Evolutionary conservation across 2,888 invertebrate species (phyloP).

Genomic region (Harpagoxenus sublaevis): DNA sequence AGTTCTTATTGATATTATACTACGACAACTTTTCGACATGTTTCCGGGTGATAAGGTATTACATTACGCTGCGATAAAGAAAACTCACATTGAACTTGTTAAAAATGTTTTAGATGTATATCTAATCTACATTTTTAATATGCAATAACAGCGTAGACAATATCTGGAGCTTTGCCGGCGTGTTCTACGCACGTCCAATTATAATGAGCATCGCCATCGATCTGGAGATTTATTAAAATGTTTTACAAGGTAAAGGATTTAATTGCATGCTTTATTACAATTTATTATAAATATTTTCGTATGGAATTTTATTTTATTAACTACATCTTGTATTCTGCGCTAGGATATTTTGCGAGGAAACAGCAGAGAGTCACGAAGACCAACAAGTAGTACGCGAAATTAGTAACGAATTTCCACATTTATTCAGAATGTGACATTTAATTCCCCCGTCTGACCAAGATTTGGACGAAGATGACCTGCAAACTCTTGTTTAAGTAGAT

Average conservation of each 20-base stretch:
- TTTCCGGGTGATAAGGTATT: constrained; percentile 94
- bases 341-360: constrained; percentile 94
- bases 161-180: constrained; percentile 93
- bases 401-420: constrained; percentile 94
- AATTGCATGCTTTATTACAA: constrained; percentile 49
- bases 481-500: constrained; percentile 79
- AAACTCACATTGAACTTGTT: neutral
- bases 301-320: neutral
- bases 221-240: constrained; percentile 94
- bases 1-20: constrained; percentile 97
- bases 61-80: constrained; percentile 29
- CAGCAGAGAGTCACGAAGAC: constrained; percentile 91
- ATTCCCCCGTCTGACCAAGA: constrained; percentile 77
- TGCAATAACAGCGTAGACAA: constrained; percentile 88
- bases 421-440: constrained; percentile 85
- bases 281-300: neutral
- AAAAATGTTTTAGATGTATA: constrained; percentile 32
- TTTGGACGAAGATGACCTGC: constrained; percentile 82
- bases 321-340: constrained; percentile 51
- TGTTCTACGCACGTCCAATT: constrained; percentile 93
- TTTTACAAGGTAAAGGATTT: constrained; percentile 88
- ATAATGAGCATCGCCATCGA: constrained; percentile 93
- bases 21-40: constrained; percentile 95
- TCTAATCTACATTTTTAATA: constrained; percentile 18
- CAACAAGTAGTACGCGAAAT: constrained; percentile 93